Percentiles rank a stretch among this genome's conserved stretches.
phyloP scores from a whole-genome alignment of 2,113 vertebrate genomes.

The Bufo gargarizans region DNA sequence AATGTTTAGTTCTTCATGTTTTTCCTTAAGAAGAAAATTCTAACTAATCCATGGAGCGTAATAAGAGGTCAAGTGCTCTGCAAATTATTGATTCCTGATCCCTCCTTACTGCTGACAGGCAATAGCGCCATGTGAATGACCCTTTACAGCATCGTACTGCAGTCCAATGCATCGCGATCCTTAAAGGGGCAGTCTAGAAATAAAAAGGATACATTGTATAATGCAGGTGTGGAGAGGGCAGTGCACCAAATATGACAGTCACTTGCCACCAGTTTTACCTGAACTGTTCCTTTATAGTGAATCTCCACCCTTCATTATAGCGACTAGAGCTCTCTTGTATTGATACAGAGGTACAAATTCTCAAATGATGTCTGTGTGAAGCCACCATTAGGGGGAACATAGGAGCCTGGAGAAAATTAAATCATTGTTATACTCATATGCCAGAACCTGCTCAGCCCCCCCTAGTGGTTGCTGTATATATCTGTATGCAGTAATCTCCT shows the following conservation, averaged over 20 bases:
- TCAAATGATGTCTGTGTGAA: too few species aligned
- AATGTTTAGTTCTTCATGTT: conserved; percentile 7
- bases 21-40: conserved; percentile 22
- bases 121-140: not conserved
- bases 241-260: not conserved
- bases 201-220: not conserved
- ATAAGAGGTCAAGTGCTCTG: conserved; percentile 40
- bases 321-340: too few species aligned
- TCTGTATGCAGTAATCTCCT: too few species aligned
- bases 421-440: too few species aligned
- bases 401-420: too few species aligned
- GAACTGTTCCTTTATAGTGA: not conserved
- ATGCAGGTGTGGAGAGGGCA: not conserved
- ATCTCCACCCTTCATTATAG: too few species aligned
- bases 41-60: conserved; percentile 1
- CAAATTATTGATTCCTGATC: conserved; percentile 34
- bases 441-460: too few species aligned
- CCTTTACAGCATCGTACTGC: not conserved
- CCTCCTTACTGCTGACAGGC: not conserved
- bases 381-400: too few species aligned
- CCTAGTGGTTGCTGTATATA: too few species aligned
- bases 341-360: too few species aligned
- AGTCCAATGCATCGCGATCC: not conserved
- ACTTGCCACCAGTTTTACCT: not conserved
- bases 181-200: not conserved